These are phyloP conservation scores for Fissipunctia ypsillon DNA, from an alignment of 2,888 invertebrate species.

Conservation along the genomic window DNA sequence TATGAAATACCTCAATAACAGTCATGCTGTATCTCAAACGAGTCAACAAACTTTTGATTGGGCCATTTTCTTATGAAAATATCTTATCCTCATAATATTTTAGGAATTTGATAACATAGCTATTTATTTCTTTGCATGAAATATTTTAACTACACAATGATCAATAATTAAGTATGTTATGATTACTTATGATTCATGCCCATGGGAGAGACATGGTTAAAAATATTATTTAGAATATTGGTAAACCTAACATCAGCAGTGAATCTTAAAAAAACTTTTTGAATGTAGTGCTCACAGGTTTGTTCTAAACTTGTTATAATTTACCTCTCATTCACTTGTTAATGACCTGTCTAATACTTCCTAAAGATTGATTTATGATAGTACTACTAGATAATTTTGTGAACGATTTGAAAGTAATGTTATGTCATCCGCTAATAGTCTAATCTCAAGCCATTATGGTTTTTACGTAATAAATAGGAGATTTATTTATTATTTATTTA, in stretches of 20 bases:
- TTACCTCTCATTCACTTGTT: background rate
- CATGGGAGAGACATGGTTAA: background rate
- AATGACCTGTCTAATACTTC: background rate
- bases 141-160: background rate
- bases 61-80: too few species aligned
- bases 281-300: background rate
- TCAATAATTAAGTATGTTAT: background rate
- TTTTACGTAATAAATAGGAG: background rate
- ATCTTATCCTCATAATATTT: background rate
- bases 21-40: background rate
- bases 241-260: constrained; percentile 2
- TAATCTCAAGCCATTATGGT: background rate
- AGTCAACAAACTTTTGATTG: background rate
- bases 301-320: background rate
- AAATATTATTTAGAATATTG: constrained; percentile 2
- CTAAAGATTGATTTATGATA: background rate
- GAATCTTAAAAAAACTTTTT: background rate
- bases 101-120: background rate
- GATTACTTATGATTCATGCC: constrained; percentile 28
- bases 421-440: background rate
- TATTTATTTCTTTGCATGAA: background rate
- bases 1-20: background rate
- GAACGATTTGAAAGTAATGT: constrained; percentile 9
- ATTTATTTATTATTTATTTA: too few species aligned
- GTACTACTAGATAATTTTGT: constrained; percentile 4